Evolutionary conservation across 2,113 vertebrate species (phyloP).

Genomic region (Erythrocercus mccallii): DNA sequence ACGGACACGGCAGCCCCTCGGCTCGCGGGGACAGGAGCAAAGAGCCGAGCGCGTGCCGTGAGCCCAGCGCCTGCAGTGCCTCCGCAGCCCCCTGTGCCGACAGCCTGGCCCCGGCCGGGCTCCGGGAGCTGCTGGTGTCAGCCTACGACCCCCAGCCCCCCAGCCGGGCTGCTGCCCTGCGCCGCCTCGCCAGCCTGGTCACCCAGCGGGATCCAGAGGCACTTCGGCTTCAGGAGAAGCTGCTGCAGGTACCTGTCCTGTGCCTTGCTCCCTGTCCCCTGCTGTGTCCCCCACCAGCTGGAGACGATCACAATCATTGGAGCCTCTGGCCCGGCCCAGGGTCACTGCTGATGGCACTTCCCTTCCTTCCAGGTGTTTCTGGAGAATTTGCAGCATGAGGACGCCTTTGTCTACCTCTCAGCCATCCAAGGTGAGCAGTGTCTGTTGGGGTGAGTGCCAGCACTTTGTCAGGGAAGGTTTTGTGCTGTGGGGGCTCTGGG

Average conservation of each 20-base stretch:
- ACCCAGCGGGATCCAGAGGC: constrained; percentile 63
- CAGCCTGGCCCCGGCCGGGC: background rate
- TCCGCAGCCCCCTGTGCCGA: rapidly evolving
- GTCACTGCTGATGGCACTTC: background rate
- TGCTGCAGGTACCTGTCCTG: constrained; percentile 76
- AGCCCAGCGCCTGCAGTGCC: rapidly evolving
- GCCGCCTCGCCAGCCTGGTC: constrained; percentile 74
- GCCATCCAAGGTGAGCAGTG: constrained; percentile 91
- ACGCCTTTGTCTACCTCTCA: constrained; percentile 93
- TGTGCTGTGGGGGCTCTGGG: background rate
- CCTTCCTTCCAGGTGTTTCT: constrained; percentile 81
- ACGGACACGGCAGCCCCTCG: rapidly evolving
- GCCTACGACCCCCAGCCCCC: constrained; percentile 87
- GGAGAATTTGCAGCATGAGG: constrained; percentile 90
- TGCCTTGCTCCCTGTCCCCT: rapidly evolving
- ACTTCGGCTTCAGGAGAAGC: constrained; percentile 75
- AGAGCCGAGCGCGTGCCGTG: rapidly evolving
- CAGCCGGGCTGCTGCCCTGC: constrained; percentile 78
- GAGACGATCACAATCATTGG: rapidly evolving
- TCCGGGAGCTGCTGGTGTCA: constrained; percentile 74
- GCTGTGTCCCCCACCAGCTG: rapidly evolving
- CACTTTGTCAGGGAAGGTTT: background rate
- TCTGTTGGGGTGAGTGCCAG: rapidly evolving
- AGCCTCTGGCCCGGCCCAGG: background rate
- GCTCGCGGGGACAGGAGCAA: background rate